phyloP scores from a whole-genome alignment of 2,888 invertebrate species.

The Hypercompe scribonia region DNA sequence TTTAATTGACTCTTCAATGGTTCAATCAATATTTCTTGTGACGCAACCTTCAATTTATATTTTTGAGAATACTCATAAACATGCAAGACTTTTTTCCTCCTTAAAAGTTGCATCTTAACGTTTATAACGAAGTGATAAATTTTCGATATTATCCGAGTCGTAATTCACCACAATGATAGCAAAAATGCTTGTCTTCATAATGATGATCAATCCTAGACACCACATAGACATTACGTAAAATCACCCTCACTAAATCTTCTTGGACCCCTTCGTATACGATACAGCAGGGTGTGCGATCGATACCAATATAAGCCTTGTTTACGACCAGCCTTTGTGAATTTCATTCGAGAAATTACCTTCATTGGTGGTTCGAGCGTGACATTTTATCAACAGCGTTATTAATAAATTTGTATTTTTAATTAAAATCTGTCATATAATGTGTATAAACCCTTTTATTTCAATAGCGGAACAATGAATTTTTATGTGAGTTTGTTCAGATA shows the following conservation, averaged over 20 bases:
- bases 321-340: conserved; percentile 15
- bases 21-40: background rate
- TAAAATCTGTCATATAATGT: background rate
- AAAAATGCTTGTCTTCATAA: background rate
- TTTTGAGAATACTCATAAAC: background rate
- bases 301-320: conserved; percentile 31
- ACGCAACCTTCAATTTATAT: background rate
- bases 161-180: background rate
- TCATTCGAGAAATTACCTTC: conserved; percentile 21
- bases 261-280: background rate
- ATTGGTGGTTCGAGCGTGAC: conserved; percentile 37
- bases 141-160: background rate
- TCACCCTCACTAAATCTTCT: background rate
- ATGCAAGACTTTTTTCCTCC: background rate
- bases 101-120: background rate
- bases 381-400: background rate
- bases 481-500: background rate
- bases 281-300: conserved; percentile 18
- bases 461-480: background rate
- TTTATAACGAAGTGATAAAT: background rate
- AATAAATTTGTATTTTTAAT: background rate
- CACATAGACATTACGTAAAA: background rate
- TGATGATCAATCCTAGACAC: background rate
- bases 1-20: background rate
- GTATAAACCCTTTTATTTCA: background rate